Evolutionary conservation across 2,113 vertebrate species (phyloP).

Genomic region (Corapipo altera): DNA sequence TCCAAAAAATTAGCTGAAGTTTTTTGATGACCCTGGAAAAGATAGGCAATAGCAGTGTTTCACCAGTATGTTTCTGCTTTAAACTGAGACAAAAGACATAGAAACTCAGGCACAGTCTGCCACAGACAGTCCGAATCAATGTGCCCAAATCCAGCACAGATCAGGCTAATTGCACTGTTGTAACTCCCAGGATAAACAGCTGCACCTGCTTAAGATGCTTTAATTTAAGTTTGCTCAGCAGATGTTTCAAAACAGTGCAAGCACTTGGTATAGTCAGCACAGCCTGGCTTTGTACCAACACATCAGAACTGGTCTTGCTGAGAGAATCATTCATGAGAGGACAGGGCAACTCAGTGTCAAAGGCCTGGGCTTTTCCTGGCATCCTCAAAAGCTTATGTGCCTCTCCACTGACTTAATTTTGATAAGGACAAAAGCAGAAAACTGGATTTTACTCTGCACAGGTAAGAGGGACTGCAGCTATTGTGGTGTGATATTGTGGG

Average conservation of each 20-base stretch:
- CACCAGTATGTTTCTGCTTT: background rate
- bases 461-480: background rate
- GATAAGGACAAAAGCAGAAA: background rate
- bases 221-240: background rate
- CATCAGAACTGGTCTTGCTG: fast-evolving
- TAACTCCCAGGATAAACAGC: background rate
- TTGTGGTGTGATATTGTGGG: fast-evolving
- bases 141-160: background rate
- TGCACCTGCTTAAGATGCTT: background rate
- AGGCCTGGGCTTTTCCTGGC: background rate
- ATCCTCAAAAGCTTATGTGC: background rate
- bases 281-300: background rate
- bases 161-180: background rate
- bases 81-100: background rate
- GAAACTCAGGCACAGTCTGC: background rate
- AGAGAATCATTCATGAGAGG: background rate
- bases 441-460: background rate
- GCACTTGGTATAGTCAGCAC: fast-evolving
- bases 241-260: background rate
- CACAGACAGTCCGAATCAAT: background rate
- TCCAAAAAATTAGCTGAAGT: background rate
- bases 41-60: background rate
- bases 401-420: background rate
- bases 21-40: background rate
- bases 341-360: background rate